Evolutionary conservation across 2,797 vertebrate genomes (phyloP).

Genomic region (Carapus acus): DNA sequence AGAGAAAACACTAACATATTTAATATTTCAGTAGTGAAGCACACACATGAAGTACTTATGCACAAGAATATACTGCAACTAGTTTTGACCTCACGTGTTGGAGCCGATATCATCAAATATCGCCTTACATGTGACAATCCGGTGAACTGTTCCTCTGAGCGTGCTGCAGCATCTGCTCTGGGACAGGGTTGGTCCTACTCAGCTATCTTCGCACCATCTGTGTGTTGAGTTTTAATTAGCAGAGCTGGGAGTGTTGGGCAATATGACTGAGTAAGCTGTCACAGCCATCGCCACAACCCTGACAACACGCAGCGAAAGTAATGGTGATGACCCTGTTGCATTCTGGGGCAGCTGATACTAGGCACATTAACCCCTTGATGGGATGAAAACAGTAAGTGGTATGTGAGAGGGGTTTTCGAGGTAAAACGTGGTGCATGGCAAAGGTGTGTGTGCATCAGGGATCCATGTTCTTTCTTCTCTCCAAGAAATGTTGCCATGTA

Average conservation of each 20-base stretch:
- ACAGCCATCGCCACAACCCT: not conserved
- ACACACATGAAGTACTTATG: too few species aligned
- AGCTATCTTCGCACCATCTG: conserved; percentile 48
- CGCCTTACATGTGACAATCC: not conserved
- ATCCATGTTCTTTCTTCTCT: too few species aligned
- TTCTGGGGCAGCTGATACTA: conserved; percentile 2
- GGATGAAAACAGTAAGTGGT: too few species aligned
- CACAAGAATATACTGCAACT: too few species aligned
- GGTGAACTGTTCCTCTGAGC: conserved; percentile 17
- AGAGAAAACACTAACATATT: too few species aligned
- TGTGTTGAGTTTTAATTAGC: conserved; percentile 41
- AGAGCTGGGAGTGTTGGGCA: conserved; percentile 14
- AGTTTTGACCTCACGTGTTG: not conserved
- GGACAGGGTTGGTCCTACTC: conserved; percentile 30
- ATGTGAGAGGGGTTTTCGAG: too few species aligned
- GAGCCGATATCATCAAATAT: conserved; percentile 4
- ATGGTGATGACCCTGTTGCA: conserved; percentile 5
- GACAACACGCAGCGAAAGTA: not conserved
- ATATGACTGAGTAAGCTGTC: not conserved
- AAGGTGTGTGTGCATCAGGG: too few species aligned
- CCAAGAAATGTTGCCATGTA: too few species aligned
- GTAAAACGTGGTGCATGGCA: too few species aligned
- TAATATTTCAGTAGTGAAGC: too few species aligned
- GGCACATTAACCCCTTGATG: too few species aligned
- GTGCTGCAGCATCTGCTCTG: conserved; percentile 42